A percentile compares a stretch with the other conserved stretches of the same genome.
Conservation (phyloP, 2,113 vertebrate species). For the Balaenoptera acutorostrata region DNA sequence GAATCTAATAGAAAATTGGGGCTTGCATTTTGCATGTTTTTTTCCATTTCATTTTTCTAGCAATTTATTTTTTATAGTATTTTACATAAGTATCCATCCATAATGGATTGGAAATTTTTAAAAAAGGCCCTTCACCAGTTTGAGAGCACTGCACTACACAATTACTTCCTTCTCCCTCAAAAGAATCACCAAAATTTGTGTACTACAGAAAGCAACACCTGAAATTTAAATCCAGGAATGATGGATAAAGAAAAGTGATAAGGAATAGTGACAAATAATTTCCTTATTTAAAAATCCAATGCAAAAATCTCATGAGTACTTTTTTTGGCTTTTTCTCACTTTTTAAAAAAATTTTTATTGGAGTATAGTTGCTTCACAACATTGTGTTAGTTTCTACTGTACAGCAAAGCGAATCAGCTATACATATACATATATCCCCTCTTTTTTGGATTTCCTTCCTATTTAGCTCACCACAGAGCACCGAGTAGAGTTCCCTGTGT, state of each 20-base stretch:
- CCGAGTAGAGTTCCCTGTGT: no score
- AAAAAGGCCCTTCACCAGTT: neutral
- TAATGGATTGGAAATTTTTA: neutral
- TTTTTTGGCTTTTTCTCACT: no score
- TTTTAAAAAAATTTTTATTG: no score
- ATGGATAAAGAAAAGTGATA: neutral
- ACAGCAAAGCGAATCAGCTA: no score
- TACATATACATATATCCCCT: no score
- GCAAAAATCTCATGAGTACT: neutral
- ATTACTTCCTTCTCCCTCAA: neutral
- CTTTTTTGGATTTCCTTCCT: no score
- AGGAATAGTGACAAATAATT: neutral
- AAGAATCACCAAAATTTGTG: neutral
- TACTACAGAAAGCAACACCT: neutral
- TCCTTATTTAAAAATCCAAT: slow-evolving; percentile 7
- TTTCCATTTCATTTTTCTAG: slow-evolving; percentile 11
- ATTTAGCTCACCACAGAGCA: no score
- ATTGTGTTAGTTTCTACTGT: no score
- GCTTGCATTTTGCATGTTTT: neutral
- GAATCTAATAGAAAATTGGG: neutral
- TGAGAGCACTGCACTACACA: neutral
- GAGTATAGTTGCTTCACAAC: no score
- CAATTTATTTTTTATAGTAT: neutral
- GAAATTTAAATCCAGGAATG: neutral
- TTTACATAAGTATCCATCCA: neutral